Evolutionary conservation across 2,113 vertebrate genomes (phyloP).

Genomic region (Zosterops borbonicus): DNA sequence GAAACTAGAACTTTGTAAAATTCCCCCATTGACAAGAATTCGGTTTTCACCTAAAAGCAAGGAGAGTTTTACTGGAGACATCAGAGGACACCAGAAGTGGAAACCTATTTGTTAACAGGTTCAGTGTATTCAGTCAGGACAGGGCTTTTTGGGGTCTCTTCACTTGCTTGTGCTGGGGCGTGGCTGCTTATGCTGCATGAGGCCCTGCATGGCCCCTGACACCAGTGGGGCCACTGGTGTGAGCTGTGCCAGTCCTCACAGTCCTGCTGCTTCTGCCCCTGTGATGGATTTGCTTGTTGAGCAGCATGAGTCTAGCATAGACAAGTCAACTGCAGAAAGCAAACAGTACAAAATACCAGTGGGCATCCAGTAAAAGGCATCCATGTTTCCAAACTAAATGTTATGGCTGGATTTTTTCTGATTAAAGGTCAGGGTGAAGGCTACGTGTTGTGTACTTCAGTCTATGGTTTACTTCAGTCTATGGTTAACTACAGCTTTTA

Average conservation of each 20-base stretch:
- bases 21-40: neutral
- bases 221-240: fast-evolving
- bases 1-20: neutral
- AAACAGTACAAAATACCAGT: neutral
- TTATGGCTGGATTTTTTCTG: neutral
- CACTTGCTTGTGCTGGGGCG: neutral
- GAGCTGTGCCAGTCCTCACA: neutral
- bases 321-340: neutral
- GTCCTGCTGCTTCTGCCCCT: neutral
- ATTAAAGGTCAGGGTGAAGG: neutral
- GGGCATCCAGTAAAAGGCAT: neutral
- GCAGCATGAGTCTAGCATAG: neutral
- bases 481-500: neutral
- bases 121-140: neutral
- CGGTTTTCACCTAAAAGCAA: neutral
- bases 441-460: fast-evolving
- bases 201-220: neutral
- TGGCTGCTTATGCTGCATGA: neutral
- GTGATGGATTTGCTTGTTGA: fast-evolving
- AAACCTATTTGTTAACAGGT: neutral
- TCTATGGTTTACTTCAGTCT: neutral
- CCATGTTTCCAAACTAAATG: neutral
- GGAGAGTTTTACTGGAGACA: neutral
- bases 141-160: neutral
- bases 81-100: neutral